phyloP scores from a whole-genome alignment of 2,113 vertebrate species.

The Sapajus apella region DNA sequence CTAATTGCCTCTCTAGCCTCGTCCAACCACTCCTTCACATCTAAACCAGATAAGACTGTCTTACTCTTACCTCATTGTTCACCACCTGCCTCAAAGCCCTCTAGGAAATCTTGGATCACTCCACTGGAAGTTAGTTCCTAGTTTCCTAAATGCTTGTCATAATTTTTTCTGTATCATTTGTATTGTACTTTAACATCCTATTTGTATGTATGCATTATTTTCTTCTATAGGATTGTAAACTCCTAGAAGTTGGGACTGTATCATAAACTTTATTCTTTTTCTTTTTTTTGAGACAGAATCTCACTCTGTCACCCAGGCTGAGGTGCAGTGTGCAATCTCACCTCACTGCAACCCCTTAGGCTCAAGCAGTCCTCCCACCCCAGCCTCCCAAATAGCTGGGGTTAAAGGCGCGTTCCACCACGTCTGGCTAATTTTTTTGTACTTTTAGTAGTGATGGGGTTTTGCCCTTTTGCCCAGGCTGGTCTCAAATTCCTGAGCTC shows the following conservation, averaged over 20 bases:
- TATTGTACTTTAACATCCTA: neutral
- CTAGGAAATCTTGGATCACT: neutral
- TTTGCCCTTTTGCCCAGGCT: too few species aligned
- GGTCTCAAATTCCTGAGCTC: too few species aligned
- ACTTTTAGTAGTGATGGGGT: too few species aligned
- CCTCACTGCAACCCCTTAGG: too few species aligned
- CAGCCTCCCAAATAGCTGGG: too few species aligned
- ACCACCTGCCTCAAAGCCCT: neutral
- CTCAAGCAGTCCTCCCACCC: too few species aligned
- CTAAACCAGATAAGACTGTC: neutral
- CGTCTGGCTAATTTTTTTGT: too few species aligned
- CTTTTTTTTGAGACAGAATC: too few species aligned
- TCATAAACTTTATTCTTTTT: neutral
- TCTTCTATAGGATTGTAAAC: neutral
- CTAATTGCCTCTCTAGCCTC: neutral
- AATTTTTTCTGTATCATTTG: neutral
- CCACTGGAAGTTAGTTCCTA: neutral
- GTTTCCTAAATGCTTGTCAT: neutral
- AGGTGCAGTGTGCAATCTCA: too few species aligned
- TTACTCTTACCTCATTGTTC: neutral
- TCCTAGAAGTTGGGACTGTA: neutral
- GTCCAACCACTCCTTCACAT: neutral
- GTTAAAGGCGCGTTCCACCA: too few species aligned
- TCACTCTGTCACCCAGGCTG: too few species aligned
- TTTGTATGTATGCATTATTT: neutral